Percentiles rank a stretch among this genome's conserved stretches.
Conservation (phyloP, 2,797 vertebrate genomes). For the Sebastolobus alascanus region DNA sequence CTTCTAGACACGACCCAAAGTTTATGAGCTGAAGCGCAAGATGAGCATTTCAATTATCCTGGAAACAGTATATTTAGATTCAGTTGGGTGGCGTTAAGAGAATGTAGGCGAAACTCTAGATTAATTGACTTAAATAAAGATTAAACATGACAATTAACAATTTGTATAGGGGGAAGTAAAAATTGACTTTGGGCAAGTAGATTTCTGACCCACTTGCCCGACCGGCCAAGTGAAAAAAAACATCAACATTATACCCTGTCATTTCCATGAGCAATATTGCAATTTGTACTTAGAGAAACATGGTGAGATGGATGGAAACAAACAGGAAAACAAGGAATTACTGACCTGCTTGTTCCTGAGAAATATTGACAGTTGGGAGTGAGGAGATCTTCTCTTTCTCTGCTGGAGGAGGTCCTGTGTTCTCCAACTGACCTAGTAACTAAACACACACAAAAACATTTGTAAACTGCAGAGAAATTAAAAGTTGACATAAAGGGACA, state of each 20-base stretch:
- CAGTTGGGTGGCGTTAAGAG: not conserved
- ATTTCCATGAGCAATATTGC: not conserved
- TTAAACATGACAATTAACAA: not conserved
- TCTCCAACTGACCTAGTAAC: constrained; percentile 96
- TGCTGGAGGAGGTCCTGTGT: constrained; percentile 95
- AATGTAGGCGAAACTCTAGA: no score
- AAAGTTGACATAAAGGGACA: not conserved
- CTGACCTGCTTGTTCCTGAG: constrained; percentile 94
- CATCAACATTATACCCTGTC: not conserved
- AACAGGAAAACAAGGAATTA: not conserved
- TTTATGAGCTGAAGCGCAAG: not conserved
- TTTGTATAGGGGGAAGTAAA: not conserved
- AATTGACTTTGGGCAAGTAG: not conserved
- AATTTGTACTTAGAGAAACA: constrained; percentile 9
- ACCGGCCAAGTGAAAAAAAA: not conserved
- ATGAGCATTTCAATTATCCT: not conserved
- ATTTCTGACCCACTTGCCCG: no score
- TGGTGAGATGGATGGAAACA: not conserved
- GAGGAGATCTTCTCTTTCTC: constrained; percentile 96
- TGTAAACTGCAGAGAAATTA: constrained; percentile 12
- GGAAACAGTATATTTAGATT: not conserved
- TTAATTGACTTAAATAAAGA: not conserved
- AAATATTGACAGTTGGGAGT: constrained; percentile 93
- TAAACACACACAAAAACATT: constrained; percentile 50
- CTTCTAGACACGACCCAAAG: not conserved